phyloP scores from a whole-genome alignment of 2,888 invertebrate species.

The Napeogenes sylphis region DNA sequence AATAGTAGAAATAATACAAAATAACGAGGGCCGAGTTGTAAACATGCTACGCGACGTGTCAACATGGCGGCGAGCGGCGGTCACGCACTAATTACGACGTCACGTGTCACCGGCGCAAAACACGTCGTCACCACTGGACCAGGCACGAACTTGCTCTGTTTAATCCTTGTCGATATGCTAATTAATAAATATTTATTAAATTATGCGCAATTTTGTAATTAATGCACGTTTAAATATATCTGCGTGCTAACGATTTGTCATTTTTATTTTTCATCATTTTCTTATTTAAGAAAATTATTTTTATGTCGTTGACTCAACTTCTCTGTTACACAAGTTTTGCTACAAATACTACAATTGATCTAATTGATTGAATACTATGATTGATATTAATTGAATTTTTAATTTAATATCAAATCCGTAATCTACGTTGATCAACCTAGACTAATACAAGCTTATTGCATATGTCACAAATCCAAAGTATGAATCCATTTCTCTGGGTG shows the following conservation, averaged over 20 bases:
- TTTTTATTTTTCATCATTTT: too few species aligned
- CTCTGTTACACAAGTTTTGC: too few species aligned
- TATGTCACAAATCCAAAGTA: background rate
- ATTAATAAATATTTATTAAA: constrained; percentile 22
- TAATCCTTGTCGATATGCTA: constrained; percentile 30
- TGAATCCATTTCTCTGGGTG: constrained; percentile 5
- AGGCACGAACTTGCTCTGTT: constrained; percentile 28
- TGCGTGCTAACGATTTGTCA: background rate
- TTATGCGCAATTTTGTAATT: background rate
- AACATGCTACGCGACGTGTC: constrained; percentile 40
- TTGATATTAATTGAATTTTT: too few species aligned
- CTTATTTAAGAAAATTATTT: too few species aligned
- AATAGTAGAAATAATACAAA: constrained; percentile 16
- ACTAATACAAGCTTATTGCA: too few species aligned
- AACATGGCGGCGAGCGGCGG: constrained; percentile 46
- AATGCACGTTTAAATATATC: background rate
- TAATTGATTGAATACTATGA: too few species aligned
- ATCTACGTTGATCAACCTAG: too few species aligned
- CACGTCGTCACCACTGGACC: constrained; percentile 46
- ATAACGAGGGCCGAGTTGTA: constrained; percentile 36
- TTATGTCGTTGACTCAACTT: too few species aligned
- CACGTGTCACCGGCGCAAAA: constrained; percentile 66
- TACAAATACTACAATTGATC: too few species aligned
- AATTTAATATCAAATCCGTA: too few species aligned
- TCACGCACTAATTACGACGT: constrained; percentile 71